A percentile compares a stretch with the other conserved stretches of the same genome.
Evolutionary conservation across 2,797 vertebrate species (phyloP).

Genomic region (Sternarchorhynchus goeldii): DNA sequence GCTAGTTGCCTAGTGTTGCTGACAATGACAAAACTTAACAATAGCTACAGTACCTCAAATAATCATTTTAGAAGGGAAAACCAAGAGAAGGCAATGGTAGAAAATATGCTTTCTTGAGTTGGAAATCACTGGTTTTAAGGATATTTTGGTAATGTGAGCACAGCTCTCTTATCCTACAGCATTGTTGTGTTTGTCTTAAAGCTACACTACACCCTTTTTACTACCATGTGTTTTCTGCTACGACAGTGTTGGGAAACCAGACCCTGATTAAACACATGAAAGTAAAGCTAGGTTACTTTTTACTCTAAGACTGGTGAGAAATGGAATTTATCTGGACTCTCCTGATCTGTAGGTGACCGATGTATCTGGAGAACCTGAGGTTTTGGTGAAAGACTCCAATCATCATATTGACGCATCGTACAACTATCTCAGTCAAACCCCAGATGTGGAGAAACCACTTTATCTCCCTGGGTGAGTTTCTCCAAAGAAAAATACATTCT

Average conservation of each 20-base stretch:
- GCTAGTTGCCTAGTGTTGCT: neutral
- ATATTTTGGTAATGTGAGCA: neutral
- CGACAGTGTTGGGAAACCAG: neutral
- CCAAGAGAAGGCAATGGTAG: neutral
- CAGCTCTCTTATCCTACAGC: neutral
- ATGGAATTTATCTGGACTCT: constrained; percentile 1
- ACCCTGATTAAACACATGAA: constrained; percentile 11
- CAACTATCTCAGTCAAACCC: constrained; percentile 68
- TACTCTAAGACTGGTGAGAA: neutral
- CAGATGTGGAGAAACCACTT: constrained; percentile 67
- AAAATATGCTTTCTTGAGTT: neutral
- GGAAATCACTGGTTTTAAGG: too few relatives aligned
- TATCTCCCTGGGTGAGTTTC: constrained; percentile 79
- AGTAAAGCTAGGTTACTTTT: constrained; percentile 1
- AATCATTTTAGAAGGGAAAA: neutral
- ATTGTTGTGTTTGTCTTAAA: neutral
- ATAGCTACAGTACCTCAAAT: too few relatives aligned
- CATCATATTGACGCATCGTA: constrained; percentile 69
- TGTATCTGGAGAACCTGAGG: constrained; percentile 74
- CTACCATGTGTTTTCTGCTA: neutral
- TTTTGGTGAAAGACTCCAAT: constrained; percentile 70
- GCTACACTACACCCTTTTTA: neutral
- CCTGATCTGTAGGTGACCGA: constrained; percentile 77
- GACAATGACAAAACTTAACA: neutral
- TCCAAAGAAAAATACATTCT: neutral